Conservation (phyloP, 2,113 vertebrate species). For the Scortum barcoo region DNA sequence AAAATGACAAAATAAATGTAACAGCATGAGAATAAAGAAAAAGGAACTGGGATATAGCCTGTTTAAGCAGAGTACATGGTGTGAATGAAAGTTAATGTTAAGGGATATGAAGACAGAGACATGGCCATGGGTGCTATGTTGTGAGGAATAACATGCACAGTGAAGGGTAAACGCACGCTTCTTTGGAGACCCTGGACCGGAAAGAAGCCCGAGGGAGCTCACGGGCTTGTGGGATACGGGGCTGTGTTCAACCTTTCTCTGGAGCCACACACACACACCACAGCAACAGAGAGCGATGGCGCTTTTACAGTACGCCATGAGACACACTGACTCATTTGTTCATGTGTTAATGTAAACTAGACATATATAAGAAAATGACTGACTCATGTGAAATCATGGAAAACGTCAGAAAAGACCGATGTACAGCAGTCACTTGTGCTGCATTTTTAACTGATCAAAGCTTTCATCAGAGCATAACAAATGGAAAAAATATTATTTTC, state of each 20-base stretch:
- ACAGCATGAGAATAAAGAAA: not conserved
- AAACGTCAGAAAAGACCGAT: not conserved
- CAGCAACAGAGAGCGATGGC: slow-evolving; percentile 57
- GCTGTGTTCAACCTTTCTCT: slow-evolving; percentile 84
- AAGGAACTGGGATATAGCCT: not conserved
- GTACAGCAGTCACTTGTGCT: not conserved
- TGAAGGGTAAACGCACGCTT: slow-evolving; percentile 81
- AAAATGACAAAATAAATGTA: not conserved
- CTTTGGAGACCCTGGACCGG: slow-evolving; percentile 76
- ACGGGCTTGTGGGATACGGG: slow-evolving; percentile 73
- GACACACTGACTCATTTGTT: slow-evolving; percentile 61
- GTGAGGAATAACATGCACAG: slow-evolving; percentile 79
- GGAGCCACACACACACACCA: slow-evolving; percentile 56
- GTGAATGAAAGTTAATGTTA: slow-evolving; percentile 75
- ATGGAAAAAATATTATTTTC: slow-evolving; percentile 17
- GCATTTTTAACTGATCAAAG: not conserved
- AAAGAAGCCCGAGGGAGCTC: slow-evolving; percentile 79
- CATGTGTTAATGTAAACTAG: slow-evolving; percentile 32
- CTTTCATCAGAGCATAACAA: not conserved
- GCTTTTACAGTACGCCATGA: slow-evolving; percentile 62
- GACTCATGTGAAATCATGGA: not conserved
- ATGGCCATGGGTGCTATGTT: slow-evolving; percentile 75
- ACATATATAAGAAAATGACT: slow-evolving; percentile 36
- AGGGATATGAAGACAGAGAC: slow-evolving; percentile 71
- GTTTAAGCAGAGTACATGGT: slow-evolving; percentile 38